phyloP scores from a whole-genome alignment of 1,140 invertebrate species.

The Euura lappo region DNA sequence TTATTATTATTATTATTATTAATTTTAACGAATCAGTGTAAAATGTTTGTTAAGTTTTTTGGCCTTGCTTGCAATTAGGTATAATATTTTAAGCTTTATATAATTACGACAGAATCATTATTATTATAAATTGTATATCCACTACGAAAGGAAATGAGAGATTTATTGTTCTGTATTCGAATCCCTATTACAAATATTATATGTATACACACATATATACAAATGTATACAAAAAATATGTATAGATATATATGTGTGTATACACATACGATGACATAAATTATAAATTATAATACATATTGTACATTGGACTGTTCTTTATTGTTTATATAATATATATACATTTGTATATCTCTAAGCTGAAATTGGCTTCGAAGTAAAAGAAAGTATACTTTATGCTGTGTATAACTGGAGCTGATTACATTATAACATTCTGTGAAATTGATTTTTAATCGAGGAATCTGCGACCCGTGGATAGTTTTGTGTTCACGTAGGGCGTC shows the following conservation, averaged over 20 bases:
- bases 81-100: constrained; percentile 55
- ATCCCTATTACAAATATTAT: constrained; percentile 1
- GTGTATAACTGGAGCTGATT: neutral
- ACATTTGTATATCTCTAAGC: neutral
- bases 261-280: neutral
- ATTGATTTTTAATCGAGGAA: neutral
- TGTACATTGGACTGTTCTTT: constrained; percentile 3
- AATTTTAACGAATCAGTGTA: constrained; percentile 54
- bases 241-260: too few species aligned
- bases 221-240: too few species aligned
- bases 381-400: neutral
- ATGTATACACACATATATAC: neutral
- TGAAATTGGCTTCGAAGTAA: too few species aligned
- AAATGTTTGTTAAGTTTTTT: constrained; percentile 63
- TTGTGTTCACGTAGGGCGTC: too few species aligned
- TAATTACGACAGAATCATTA: constrained; percentile 53
- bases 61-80: constrained; percentile 58
- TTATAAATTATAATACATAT: constrained; percentile 3
- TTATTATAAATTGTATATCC: neutral
- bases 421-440: neutral
- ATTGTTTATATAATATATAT: constrained; percentile 1
- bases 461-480: neutral
- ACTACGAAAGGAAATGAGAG: neutral
- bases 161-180: neutral
- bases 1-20: constrained; percentile 51